Evolutionary conservation across 2,113 vertebrate genomes (phyloP), one percentile per base, ranked within the genome.

Genomic region (Onychostruthus taczanowskii): DNA sequence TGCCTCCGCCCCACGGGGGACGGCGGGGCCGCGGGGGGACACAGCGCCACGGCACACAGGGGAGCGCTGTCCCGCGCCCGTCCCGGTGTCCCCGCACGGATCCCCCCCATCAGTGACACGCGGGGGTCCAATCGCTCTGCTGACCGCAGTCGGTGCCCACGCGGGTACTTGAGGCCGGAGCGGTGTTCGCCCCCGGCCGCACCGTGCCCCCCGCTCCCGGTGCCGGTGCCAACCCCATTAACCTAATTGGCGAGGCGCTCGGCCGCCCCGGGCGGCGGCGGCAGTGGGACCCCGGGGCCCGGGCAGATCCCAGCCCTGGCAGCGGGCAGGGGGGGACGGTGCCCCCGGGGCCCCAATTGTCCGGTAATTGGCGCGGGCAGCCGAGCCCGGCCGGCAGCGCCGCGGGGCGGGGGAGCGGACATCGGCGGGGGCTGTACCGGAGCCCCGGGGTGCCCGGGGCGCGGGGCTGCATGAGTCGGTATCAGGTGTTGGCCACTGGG

Each of bases 191-290:
- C 41, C n/a, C 72, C 22, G 66, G 91, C 50, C 72, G 28, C 77
- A 47, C 73, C 35, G 73, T 49, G 76, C 19, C n/a, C 33, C 52
- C 35, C 63, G 67, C 59, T 35, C 73, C 44, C 84, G 84, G 82
- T 93, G 93, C 93, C 93, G 84, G 77, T 93, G 93, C 95, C 95
- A 94, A 94, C 61, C 75, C 93, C 83, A 95, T 96, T 96, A 96
- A 91, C 95, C 93, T 96, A 96, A 95, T 94, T 94, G 93, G 88
- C 88, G 80, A 69, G 56, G 77, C 85, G 68, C 82, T 87, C 46
- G 73, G 80, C 89, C 52, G 75, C 33, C 33, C 89, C 68, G 56
- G 73, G 73, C 87, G 39, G 59, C 43, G 82, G 82, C 43, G 19
- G 70, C 91, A 89, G 88, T 93, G 95, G 95, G 93, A 91, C 95